phyloP scores from a whole-genome alignment of 2,113 vertebrate species.

The Dinomys branickii region DNA sequence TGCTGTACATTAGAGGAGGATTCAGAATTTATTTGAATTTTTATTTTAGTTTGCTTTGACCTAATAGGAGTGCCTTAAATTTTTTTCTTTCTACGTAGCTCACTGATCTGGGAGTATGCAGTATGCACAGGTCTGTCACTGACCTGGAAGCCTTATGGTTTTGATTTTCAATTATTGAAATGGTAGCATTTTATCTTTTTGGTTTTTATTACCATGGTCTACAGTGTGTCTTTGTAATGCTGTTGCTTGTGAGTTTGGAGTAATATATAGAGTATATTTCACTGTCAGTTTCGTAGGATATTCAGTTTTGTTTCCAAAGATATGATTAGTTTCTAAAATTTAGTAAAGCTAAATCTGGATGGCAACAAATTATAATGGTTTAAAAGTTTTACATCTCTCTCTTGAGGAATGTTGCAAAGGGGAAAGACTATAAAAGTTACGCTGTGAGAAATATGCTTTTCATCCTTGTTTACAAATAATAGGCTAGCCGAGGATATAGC shows the following conservation, averaged over 20 bases:
- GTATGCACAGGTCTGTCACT: background rate
- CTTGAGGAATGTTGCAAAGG: background rate
- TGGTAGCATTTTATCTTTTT: background rate
- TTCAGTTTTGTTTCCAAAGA: conserved; percentile 24
- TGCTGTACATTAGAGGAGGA: background rate
- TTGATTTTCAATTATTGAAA: background rate
- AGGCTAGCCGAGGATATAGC: no score
- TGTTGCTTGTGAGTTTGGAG: background rate
- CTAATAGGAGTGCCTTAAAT: background rate
- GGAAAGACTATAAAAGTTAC: background rate
- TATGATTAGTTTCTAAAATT: background rate
- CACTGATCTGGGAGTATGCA: background rate
- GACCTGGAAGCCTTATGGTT: background rate
- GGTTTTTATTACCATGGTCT: background rate
- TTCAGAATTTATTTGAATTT: conserved; percentile 5
- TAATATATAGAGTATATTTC: background rate
- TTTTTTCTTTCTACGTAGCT: background rate
- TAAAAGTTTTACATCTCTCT: background rate
- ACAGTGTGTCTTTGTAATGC: background rate
- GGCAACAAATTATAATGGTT: background rate
- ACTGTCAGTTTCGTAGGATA: background rate
- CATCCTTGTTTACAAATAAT: background rate
- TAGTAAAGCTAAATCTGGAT: background rate
- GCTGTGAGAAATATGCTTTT: background rate
- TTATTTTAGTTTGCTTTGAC: background rate